A percentile compares a stretch with the other conserved stretches of the same genome.
These are phyloP conservation scores for Bursaphelenchus mucronatus DNA, from an alignment of 1,140 invertebrate species.

Conservation along the genomic window DNA sequence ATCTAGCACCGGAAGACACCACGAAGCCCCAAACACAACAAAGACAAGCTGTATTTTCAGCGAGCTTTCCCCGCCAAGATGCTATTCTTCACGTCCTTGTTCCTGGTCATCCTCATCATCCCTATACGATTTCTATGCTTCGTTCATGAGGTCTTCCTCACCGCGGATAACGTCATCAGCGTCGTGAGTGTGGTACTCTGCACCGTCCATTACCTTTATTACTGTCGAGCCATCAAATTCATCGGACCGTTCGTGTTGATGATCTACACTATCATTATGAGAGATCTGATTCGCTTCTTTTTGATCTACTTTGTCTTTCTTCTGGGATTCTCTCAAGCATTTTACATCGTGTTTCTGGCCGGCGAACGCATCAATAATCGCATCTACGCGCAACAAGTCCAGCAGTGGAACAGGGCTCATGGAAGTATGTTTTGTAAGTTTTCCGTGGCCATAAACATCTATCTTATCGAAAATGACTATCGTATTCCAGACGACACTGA, in stretches of 20 bases:
- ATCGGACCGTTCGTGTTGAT: slow-evolving; percentile 97
- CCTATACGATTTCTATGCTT: slow-evolving; percentile 74
- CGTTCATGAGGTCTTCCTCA: slow-evolving; percentile 55
- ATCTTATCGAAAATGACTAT: too few species aligned
- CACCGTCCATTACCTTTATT: slow-evolving; percentile 86
- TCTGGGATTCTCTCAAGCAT: slow-evolving; percentile 88
- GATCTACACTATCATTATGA: slow-evolving; percentile 58
- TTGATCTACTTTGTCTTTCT: slow-evolving; percentile 92
- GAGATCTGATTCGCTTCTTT: slow-evolving; percentile 83
- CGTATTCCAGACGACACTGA: background rate
- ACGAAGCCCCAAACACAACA: background rate
- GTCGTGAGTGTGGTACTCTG: slow-evolving; percentile 88
- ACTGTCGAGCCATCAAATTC: slow-evolving; percentile 87
- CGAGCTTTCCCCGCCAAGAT: slow-evolving; percentile 81
- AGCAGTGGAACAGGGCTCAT: too few species aligned
- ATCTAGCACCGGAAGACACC: too few species aligned
- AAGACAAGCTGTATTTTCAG: slow-evolving; percentile 63
- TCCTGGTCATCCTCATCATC: slow-evolving; percentile 69
- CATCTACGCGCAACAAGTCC: background rate
- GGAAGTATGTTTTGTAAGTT: too few species aligned
- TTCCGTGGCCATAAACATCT: too few species aligned
- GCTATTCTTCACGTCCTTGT: slow-evolving; percentile 79
- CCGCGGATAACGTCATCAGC: slow-evolving; percentile 73
- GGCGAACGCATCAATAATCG: slow-evolving; percentile 66
- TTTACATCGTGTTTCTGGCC: slow-evolving; percentile 54